phyloP scores from a whole-genome alignment of 2,797 vertebrate genomes.

The Gymnothorax javanicus region DNA sequence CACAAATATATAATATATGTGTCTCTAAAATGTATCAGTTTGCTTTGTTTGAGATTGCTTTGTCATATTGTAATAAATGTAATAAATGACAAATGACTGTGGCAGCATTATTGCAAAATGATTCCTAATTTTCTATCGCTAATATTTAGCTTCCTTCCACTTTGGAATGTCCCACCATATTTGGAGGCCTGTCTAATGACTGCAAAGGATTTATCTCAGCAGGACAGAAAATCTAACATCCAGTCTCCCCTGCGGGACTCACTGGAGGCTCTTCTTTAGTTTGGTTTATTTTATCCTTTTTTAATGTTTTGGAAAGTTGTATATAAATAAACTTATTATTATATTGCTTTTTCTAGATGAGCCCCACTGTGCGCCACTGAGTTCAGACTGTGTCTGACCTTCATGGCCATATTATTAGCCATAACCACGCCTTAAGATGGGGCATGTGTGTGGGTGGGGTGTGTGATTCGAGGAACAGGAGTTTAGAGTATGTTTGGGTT shows the following conservation, averaged over 20 bases:
- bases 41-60: neutral
- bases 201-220: neutral
- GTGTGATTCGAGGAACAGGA: too few relatives aligned
- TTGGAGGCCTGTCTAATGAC: neutral
- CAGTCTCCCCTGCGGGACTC: neutral
- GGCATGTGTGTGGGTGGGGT: too few relatives aligned
- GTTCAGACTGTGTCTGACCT: neutral
- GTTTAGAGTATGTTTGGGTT: too few relatives aligned
- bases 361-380: neutral
- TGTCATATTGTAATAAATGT: neutral
- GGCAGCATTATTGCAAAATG: neutral
- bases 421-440: neutral
- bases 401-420: neutral
- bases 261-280: neutral
- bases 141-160: neutral
- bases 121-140: neutral
- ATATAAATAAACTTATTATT: too few relatives aligned
- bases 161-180: neutral
- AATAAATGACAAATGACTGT: neutral
- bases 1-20: neutral
- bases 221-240: neutral
- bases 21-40: neutral
- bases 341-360: neutral
- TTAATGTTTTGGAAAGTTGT: too few relatives aligned
- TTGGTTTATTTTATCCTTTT: too few relatives aligned